These are phyloP conservation scores for Pogonomyrmex californicus DNA, from an alignment of 1,140 invertebrate species.

Conservation along the genomic window DNA sequence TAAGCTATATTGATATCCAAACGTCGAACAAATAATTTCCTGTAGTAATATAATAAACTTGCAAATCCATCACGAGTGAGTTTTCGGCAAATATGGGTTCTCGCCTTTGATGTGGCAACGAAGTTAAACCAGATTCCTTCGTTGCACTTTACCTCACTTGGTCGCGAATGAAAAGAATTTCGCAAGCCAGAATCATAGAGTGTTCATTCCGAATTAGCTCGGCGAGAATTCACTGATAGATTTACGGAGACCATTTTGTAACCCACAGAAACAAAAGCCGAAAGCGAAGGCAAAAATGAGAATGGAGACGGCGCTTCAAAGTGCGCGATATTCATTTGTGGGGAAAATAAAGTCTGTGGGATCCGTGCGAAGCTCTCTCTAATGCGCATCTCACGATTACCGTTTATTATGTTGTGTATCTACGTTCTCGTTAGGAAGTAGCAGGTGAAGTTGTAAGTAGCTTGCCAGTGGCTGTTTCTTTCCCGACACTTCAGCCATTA, in stretches of 20 bases:
- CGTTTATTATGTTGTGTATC: constrained; percentile 55
- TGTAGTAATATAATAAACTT: constrained; percentile 3
- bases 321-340: constrained; percentile 46
- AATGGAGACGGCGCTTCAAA: constrained; percentile 9
- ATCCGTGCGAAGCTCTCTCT: constrained; percentile 9
- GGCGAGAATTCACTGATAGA: constrained; percentile 66
- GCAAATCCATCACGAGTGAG: neutral
- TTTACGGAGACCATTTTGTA: constrained; percentile 63
- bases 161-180: constrained; percentile 42
- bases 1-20: neutral
- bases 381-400: constrained; percentile 48
- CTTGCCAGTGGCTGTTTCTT: constrained; percentile 50
- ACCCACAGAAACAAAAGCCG: constrained; percentile 24
- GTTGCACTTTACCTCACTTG: constrained; percentile 57
- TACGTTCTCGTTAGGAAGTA: constrained; percentile 43
- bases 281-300: neutral
- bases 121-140: constrained; percentile 54
- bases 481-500: constrained; percentile 54
- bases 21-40: constrained; percentile 1
- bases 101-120: constrained; percentile 26
- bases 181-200: constrained; percentile 20
- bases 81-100: constrained; percentile 24
- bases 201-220: constrained; percentile 71
- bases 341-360: constrained; percentile 22
- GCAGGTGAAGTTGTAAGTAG: constrained; percentile 53